Percentiles rank a stretch among this genome's conserved stretches.
Evolutionary conservation across 2,797 vertebrate genomes (phyloP).

Genomic region (Arnoldichthys spilopterus): DNA sequence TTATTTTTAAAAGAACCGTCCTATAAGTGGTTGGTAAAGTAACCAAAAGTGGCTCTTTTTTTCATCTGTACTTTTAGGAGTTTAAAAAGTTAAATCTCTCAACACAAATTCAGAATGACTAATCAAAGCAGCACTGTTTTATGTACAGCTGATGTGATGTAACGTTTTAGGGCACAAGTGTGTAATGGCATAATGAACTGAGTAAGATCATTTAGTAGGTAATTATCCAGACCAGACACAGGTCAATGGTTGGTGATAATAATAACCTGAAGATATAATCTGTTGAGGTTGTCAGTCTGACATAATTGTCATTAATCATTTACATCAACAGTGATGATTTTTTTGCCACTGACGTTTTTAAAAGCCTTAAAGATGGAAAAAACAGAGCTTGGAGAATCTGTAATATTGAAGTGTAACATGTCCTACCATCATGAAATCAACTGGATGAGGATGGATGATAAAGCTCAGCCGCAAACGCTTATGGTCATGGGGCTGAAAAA

Average conservation of each 20-base stretch:
- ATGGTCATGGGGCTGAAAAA: conserved; percentile 32
- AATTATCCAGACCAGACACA: not conserved
- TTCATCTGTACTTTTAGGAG: too few species aligned
- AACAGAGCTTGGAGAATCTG: not conserved
- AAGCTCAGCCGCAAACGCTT: not conserved
- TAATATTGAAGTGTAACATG: conserved; percentile 20
- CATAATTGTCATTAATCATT: not conserved
- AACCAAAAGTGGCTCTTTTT: too few species aligned
- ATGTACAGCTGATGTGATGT: not conserved
- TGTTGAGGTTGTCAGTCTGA: not conserved
- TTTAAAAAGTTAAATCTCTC: too few species aligned
- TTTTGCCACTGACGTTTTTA: not conserved
- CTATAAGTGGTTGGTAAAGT: too few species aligned
- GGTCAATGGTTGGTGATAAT: not conserved
- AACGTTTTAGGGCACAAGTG: too few species aligned
- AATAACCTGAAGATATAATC: not conserved
- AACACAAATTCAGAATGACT: too few species aligned
- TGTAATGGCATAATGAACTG: not conserved
- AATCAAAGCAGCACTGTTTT: too few species aligned
- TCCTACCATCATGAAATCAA: conserved; percentile 34
- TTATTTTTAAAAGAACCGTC: too few species aligned
- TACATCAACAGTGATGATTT: not conserved
- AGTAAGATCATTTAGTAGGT: not conserved
- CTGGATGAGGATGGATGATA: conserved; percentile 21
- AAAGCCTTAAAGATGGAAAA: not conserved